These are phyloP conservation scores for Limnodromus scolopaceus DNA, from an alignment of 2,797 vertebrate genomes.

Conservation along the genomic window DNA sequence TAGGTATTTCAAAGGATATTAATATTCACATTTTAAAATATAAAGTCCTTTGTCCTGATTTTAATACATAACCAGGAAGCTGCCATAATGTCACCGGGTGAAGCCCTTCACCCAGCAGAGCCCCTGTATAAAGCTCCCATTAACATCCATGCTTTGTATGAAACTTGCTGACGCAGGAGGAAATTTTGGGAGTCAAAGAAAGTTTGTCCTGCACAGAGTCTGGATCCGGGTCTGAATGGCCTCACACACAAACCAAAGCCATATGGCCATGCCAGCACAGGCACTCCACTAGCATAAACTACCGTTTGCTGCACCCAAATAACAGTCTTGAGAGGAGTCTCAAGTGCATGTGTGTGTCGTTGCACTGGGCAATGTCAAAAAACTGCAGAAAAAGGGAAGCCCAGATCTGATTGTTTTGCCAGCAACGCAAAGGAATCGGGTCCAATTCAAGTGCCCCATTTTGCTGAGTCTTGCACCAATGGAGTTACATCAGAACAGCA, in stretches of 20 bases:
- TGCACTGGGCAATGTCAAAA: not conserved
- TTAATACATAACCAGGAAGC: not conserved
- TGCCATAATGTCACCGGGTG: not conserved
- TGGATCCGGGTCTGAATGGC: not conserved
- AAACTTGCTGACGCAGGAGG: not conserved
- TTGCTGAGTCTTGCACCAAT: not conserved
- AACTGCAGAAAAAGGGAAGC: not conserved
- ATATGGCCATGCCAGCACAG: not conserved
- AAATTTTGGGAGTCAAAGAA: not conserved
- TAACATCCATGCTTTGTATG: not conserved
- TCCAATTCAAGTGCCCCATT: not conserved
- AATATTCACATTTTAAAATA: constrained; percentile 26
- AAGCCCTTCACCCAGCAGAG: not conserved
- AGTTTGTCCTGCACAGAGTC: not conserved
- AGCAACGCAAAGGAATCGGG: not conserved
- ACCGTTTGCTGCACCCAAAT: not conserved
- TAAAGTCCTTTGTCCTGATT: not conserved
- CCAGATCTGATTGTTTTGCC: not conserved
- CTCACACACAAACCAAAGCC: not conserved
- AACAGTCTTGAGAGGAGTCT: not conserved
- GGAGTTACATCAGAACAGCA: not conserved
- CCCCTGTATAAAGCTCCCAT: not conserved
- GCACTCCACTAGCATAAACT: not conserved
- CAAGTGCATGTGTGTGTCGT: too few species aligned
- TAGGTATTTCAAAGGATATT: constrained; percentile 21